Conservation (phyloP, 2,113 vertebrate genomes). For the Coracopsis vasa region DNA sequence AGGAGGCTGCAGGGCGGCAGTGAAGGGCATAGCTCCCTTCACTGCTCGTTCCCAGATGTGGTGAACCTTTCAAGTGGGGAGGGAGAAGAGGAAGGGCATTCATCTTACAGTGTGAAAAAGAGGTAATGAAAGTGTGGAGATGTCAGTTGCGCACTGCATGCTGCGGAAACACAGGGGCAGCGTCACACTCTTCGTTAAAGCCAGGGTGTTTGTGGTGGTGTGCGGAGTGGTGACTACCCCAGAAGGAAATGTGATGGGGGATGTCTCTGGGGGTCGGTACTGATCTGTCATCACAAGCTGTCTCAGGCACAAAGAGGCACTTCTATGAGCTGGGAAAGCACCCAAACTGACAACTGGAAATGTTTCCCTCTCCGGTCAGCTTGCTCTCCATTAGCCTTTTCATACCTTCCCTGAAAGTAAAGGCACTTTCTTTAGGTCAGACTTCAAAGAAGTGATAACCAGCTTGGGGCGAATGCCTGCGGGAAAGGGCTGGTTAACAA, state of each 20-base stretch:
- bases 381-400: background rate
- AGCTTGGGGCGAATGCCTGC: background rate
- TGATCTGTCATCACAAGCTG: background rate
- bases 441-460: background rate
- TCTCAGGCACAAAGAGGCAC: background rate
- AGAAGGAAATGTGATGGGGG: background rate
- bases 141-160: rapidly evolving
- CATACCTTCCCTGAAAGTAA: background rate
- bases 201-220: background rate
- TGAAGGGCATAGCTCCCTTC: background rate
- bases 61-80: background rate
- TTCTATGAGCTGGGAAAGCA: conserved; percentile 11
- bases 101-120: background rate
- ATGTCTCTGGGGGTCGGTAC: rapidly evolving
- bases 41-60: rapidly evolving
- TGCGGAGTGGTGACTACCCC: background rate
- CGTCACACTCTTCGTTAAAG: background rate
- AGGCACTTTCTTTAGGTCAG: background rate
- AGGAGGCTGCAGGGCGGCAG: background rate
- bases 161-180: background rate
- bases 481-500: background rate
- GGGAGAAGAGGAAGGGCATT: background rate
- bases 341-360: conserved; percentile 1
- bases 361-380: background rate
- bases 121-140: background rate